Percentiles rank a stretch among this genome's conserved stretches.
phyloP scores from a whole-genome alignment of 1,140 invertebrate genomes.

The Pseudomyrmex gracilis region DNA sequence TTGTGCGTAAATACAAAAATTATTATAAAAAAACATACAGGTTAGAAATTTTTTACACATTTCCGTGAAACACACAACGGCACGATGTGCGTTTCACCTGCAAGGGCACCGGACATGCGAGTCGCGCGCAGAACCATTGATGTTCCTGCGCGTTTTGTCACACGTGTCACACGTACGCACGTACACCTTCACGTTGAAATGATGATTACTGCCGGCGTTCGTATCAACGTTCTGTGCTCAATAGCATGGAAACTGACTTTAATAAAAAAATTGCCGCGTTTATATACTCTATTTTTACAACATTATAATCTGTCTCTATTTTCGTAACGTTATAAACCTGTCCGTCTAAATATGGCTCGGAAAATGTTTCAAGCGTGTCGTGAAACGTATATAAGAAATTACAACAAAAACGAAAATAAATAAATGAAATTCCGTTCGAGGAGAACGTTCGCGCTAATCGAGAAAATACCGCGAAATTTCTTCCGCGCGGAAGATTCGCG shows the following conservation, averaged over 20 bases:
- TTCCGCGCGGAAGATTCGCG: too few species aligned
- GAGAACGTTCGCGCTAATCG: neutral
- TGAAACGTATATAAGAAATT: too few species aligned
- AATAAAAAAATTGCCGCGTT: neutral
- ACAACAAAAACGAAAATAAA: too few species aligned
- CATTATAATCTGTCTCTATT: neutral
- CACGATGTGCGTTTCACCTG: constrained; percentile 25
- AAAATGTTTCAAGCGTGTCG: too few species aligned
- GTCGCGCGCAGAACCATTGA: constrained; percentile 17
- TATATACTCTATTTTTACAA: neutral
- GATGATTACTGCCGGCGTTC: constrained; percentile 56
- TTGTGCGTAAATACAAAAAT: neutral
- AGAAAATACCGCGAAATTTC: neutral
- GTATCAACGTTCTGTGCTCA: constrained; percentile 47
- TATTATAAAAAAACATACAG: neutral
- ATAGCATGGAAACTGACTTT: constrained; percentile 38
- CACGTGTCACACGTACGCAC: constrained; percentile 14
- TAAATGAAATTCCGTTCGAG: too few species aligned
- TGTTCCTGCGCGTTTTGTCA: constrained; percentile 57
- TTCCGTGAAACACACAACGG: constrained; percentile 13
- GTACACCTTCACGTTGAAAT: constrained; percentile 13
- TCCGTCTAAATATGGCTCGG: too few species aligned
- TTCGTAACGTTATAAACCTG: too few species aligned
- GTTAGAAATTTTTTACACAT: constrained; percentile 34
- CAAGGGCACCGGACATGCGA: constrained; percentile 69